Evolutionary conservation across 1,140 invertebrate genomes (phyloP).

Genomic region (Pseudomyrmex pallidus): DNA sequence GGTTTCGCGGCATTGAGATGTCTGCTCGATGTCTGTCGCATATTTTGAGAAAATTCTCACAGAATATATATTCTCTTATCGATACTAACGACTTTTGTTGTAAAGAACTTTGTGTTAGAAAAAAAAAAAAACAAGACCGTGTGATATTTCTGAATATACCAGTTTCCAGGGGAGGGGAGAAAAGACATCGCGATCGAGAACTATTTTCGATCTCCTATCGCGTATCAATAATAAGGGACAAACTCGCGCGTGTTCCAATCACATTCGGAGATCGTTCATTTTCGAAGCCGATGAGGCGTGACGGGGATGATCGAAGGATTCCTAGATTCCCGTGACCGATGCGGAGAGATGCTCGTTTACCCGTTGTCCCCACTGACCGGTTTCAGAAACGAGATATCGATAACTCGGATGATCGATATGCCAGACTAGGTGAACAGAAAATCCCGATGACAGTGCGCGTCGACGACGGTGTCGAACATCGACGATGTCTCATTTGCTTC

Average conservation of each 20-base stretch:
- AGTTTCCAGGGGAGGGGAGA: conserved; percentile 30
- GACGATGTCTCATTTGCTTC: conserved; percentile 71
- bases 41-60: neutral
- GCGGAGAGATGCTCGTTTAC: conserved; percentile 66
- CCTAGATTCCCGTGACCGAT: conserved; percentile 77
- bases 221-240: conserved; percentile 49
- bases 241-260: conserved; percentile 71
- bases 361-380: conserved; percentile 68
- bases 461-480: conserved; percentile 59
- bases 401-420: conserved; percentile 83
- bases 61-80: neutral
- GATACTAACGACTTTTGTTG: neutral
- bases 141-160: conserved; percentile 24
- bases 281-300: conserved; percentile 80
- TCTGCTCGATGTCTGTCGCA: no score
- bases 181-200: conserved; percentile 13
- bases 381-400: conserved; percentile 81
- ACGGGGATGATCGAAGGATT: conserved; percentile 76
- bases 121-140: no score
- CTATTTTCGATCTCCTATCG: conserved; percentile 25
- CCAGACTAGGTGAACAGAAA: conserved; percentile 55
- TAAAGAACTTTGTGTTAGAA: neutral
- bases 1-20: no score
- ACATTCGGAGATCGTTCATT: conserved; percentile 77
- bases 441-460: conserved; percentile 59